A percentile compares a stretch with the other conserved stretches of the same genome.
These are phyloP conservation scores for Salticus scenicus DNA, from an alignment of 2,888 invertebrate genomes.

Conservation along the genomic window DNA sequence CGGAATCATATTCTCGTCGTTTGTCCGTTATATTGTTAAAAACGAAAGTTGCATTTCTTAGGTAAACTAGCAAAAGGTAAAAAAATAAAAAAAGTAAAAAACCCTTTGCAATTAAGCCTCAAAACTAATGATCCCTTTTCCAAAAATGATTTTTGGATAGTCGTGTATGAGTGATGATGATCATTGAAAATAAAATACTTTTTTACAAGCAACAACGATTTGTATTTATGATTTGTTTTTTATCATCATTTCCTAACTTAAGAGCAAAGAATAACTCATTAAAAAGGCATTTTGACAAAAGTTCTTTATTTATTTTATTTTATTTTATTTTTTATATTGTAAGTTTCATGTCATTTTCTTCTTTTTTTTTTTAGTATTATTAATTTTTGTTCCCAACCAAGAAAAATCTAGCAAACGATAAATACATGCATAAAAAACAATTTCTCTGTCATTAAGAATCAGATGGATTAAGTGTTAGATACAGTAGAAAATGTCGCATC, in stretches of 20 bases:
- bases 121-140: slow-evolving; percentile 48
- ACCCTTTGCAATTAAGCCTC: slow-evolving; percentile 49
- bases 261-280: slow-evolving; percentile 39
- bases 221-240: slow-evolving; percentile 29
- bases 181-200: slow-evolving; percentile 6
- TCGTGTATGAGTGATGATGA: slow-evolving; percentile 2
- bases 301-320: neutral
- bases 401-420: slow-evolving; percentile 29
- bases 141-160: slow-evolving; percentile 23
- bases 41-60: slow-evolving; percentile 50
- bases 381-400: neutral
- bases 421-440: slow-evolving; percentile 42
- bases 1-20: slow-evolving; percentile 34
- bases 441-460: no score
- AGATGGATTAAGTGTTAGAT: no score
- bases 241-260: neutral
- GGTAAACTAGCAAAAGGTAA: slow-evolving; percentile 23
- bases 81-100: slow-evolving; percentile 32
- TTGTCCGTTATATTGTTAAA: slow-evolving; percentile 60
- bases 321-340: no score
- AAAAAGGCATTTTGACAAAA: slow-evolving; percentile 37
- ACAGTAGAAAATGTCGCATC: no score
- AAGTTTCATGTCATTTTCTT: no score
- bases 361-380: slow-evolving; percentile 8
- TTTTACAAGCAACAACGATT: neutral